Evolutionary conservation across 2,888 invertebrate species (phyloP).

Genomic region (Shargacucullia verbasci): DNA sequence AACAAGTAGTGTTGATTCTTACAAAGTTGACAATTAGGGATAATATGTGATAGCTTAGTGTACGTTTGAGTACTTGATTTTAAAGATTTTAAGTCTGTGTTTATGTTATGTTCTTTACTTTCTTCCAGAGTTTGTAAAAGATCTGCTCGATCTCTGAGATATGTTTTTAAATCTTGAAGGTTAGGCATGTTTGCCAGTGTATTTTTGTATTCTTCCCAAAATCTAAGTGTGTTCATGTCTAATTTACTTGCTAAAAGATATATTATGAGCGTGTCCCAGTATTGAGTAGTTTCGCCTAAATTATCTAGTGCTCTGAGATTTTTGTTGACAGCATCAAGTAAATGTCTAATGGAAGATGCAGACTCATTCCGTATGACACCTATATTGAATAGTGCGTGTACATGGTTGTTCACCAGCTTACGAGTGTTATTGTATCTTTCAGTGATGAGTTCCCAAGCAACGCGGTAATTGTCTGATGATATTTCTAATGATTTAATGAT

Average conservation of each 20-base stretch:
- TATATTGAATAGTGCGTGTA: neutral
- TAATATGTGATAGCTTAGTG: too few relatives aligned
- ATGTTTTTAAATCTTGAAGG: too few relatives aligned
- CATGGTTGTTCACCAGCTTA: neutral
- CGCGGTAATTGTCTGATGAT: conserved; percentile 3
- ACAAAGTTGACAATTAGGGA: too few relatives aligned
- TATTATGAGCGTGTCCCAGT: neutral
- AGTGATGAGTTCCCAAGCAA: neutral
- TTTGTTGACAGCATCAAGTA: neutral
- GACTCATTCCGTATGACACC: neutral
- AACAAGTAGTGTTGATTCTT: too few relatives aligned
- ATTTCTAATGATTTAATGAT: conserved; percentile 5
- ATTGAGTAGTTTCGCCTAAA: neutral
- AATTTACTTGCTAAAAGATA: neutral
- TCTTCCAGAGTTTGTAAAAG: neutral
- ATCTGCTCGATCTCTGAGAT: too few relatives aligned
- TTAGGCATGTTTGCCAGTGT: neutral
- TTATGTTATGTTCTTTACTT: neutral
- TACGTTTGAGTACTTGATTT: too few relatives aligned
- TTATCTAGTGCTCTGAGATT: neutral
- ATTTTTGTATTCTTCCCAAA: neutral
- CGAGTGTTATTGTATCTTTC: neutral
- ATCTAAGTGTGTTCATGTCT: neutral
- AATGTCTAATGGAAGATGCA: neutral
- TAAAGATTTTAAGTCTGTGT: neutral